phyloP scores from a whole-genome alignment of 2,113 vertebrate species.

The Pangasianodon hypophthalmus region DNA sequence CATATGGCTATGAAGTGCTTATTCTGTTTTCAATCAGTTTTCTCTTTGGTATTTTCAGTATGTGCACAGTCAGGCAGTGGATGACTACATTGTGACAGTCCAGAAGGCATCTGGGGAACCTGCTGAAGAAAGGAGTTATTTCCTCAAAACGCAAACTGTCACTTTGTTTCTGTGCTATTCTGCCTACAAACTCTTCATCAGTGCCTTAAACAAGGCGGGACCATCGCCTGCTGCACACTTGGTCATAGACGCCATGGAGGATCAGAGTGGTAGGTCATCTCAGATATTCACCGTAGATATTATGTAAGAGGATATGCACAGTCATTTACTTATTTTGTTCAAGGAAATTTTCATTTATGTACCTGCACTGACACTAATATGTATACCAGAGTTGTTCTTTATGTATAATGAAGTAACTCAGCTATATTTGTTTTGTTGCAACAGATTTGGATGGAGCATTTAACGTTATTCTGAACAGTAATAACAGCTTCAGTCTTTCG shows the following conservation, averaged over 20 bases:
- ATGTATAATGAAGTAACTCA: not conserved
- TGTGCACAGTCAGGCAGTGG: slow-evolving; percentile 34
- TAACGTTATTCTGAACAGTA: slow-evolving; percentile 58
- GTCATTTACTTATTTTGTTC: not conserved
- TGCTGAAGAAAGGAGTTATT: not conserved
- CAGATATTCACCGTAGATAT: not conserved
- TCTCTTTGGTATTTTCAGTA: slow-evolving; percentile 48
- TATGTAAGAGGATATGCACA: not conserved
- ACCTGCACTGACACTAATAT: not conserved
- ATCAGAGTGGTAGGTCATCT: not conserved
- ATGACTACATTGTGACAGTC: slow-evolving; percentile 59
- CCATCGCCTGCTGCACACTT: slow-evolving; percentile 56
- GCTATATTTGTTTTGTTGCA: not conserved
- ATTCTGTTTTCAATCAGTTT: not conserved
- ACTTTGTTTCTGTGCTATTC: slow-evolving; percentile 68
- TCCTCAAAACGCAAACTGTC: slow-evolving; percentile 42
- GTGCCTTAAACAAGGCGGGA: slow-evolving; percentile 62
- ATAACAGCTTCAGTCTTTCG: slow-evolving; percentile 55
- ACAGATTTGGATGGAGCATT: slow-evolving; percentile 53
- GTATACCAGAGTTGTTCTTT: not conserved
- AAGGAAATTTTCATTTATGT: not conserved
- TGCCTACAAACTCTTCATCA: slow-evolving; percentile 62
- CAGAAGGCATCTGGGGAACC: slow-evolving; percentile 64
- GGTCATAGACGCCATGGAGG: slow-evolving; percentile 22
- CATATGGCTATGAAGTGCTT: not conserved